Base-by-base conservation (phyloP, 30 jellyfish, hydroid and myxozoan species). In the Chironex yamaguchii region DNA sequence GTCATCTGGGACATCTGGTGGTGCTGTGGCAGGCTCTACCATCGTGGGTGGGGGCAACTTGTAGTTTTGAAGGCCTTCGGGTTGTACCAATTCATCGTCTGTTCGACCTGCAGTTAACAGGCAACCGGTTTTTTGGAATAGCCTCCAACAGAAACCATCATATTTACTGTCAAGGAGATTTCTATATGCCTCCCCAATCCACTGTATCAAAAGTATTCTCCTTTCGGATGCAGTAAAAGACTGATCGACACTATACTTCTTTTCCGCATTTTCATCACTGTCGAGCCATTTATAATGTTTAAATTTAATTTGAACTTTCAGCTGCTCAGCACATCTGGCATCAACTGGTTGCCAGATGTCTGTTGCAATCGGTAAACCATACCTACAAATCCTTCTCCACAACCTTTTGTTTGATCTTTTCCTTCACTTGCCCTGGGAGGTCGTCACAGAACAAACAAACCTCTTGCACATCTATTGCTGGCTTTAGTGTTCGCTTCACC, bases 121-220 rank as follows among this genome's bases (percentile, higher is more conserved):
- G n/a, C n/a, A n/a, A n/a, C n/a, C n/a, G n/a, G n/a, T n/a, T n/a
- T n/a, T n/a, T n/a, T n/a, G n/a, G n/a, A n/a, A n/a, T n/a, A n/a
- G n/a, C n/a, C n/a, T n/a, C n/a, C n/a, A n/a, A 51, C 85, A 21
- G 51, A 49, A 73, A 2, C 29, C 33, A 42, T 73, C 80, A 34
- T 85, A 85, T 62, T 85, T 51, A 13, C 25, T 54, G 4, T 73
- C 34, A 4, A 4, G 52, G 31, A 73, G 34, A 29, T 33, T 52
- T 50, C 62, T 53, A 71, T 79, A 85, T 21, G 92, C 95, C 76
- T 85, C 87, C 3, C 92, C 92, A 20, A 36, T 82, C 92, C 91
- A 81, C n/a, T 48, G 80, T 29, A 83, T 24, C 11, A 81, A 13
- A 12, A 81, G 34, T 3, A 81, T 52, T 2, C 91, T 49, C 2